Evolutionary conservation across 1,140 invertebrate species (phyloP).

Genomic region (Paralvinella palmiformis): DNA sequence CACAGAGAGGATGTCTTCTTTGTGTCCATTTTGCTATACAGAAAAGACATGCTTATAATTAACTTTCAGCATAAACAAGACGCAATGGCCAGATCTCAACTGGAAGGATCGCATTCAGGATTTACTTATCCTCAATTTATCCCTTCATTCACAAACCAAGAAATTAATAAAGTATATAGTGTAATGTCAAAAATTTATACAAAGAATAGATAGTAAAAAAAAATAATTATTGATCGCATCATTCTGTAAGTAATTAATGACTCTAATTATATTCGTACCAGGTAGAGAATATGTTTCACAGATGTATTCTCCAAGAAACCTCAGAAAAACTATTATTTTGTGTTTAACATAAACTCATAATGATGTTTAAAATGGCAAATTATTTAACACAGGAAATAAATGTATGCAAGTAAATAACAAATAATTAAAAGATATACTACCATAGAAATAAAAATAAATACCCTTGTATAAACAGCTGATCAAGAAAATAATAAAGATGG

Average conservation of each 20-base stretch:
- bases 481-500: not conserved
- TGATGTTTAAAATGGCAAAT: not conserved
- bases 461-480: not conserved
- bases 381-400: not conserved
- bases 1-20: constrained; percentile 46
- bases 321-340: not conserved
- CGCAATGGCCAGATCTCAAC: not conserved
- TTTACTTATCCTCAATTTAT: no score
- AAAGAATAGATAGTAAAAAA: not conserved
- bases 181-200: not conserved
- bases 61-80: not conserved
- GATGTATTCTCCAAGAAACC: not conserved
- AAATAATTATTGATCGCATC: no score
- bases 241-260: no score
- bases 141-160: not conserved
- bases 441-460: not conserved
- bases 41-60: not conserved
- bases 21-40: constrained; percentile 45
- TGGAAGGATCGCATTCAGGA: not conserved
- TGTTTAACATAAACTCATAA: not conserved
- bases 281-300: not conserved
- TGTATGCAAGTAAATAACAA: not conserved
- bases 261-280: not conserved
- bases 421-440: not conserved
- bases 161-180: not conserved